phyloP scores from a whole-genome alignment of 2,888 invertebrate species.

The Cerastis rubricosa region DNA sequence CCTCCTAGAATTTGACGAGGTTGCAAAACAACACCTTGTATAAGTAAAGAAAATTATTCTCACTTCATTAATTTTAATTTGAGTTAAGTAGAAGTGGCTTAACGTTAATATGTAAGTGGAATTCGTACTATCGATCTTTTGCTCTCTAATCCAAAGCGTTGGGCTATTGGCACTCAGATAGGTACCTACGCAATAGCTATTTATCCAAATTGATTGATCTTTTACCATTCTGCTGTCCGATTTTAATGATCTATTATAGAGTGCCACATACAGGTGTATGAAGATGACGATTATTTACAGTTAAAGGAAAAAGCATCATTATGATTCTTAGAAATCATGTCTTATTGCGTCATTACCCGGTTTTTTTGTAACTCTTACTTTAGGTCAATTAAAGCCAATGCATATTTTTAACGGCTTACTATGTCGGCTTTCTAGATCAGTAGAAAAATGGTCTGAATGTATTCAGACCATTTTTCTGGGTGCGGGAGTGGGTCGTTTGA shows the following conservation, averaged over 20 bases:
- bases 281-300: conserved; percentile 17
- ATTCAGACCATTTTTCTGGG: too few species aligned
- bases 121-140: not conserved
- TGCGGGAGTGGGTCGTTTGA: too few species aligned
- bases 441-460: too few species aligned
- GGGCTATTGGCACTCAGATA: not conserved
- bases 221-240: not conserved
- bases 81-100: too few species aligned
- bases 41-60: too few species aligned
- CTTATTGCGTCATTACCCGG: not conserved
- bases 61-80: too few species aligned
- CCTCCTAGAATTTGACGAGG: too few species aligned
- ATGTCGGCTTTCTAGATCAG: too few species aligned
- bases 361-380: not conserved
- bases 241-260: conserved; percentile 1
- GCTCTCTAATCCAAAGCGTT: not conserved
- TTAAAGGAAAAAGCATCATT: conserved; percentile 19
- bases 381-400: too few species aligned
- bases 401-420: too few species aligned
- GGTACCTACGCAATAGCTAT: too few species aligned
- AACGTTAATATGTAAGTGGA: not conserved
- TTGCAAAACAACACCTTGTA: too few species aligned
- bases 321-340: not conserved
- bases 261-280: not conserved
- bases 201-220: not conserved